Conservation (phyloP, 2,797 vertebrate genomes). For the Manis javanica region DNA sequence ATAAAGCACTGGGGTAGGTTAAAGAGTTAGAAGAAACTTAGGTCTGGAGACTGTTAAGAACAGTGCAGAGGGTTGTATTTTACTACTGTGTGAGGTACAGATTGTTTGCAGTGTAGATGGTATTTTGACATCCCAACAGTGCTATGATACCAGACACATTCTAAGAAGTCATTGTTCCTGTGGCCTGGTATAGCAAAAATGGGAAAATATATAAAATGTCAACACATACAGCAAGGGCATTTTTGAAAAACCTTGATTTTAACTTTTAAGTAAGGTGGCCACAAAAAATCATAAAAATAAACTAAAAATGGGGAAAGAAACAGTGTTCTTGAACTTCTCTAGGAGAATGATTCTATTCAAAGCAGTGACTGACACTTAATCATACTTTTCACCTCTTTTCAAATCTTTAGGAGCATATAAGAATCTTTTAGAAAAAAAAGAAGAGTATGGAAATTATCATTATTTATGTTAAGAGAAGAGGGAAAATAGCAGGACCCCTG, state of each 20-base stretch:
- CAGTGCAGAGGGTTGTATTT: neutral
- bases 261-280: neutral
- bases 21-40: neutral
- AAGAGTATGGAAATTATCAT: neutral
- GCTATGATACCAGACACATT: neutral
- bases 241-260: neutral
- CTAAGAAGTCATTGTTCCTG: neutral
- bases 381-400: neutral
- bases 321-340: neutral
- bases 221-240: neutral
- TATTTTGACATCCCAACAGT: neutral
- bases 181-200: neutral
- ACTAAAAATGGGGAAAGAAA: neutral
- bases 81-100: neutral
- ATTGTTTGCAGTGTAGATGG: neutral
- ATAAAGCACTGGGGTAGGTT: neutral
- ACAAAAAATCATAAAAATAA: neutral
- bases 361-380: neutral
- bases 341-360: neutral
- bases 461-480: neutral
- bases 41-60: neutral
- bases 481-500: neutral
- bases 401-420: neutral
- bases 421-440: neutral
- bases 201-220: neutral